A percentile compares a stretch with the other conserved stretches of the same genome.
Conservation (phyloP, 2,113 vertebrate genomes). For the Ovis aries region DNA sequence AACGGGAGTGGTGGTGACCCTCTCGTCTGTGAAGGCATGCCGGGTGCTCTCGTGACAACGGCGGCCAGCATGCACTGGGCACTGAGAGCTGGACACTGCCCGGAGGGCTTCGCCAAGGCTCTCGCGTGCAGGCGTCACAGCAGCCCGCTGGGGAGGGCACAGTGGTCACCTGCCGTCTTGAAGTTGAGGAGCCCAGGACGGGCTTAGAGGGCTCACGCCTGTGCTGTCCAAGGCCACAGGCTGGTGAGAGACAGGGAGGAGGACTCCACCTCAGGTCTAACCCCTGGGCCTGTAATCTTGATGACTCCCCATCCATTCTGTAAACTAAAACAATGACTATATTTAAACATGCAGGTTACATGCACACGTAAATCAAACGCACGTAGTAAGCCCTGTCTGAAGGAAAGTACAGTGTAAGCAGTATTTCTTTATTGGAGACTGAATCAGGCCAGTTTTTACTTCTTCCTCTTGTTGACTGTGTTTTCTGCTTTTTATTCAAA, state of each 20-base stretch:
- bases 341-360: not conserved
- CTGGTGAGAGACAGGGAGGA: not conserved
- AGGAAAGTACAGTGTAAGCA: not conserved
- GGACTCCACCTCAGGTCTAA: not conserved
- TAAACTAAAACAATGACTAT: not conserved
- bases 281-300: not conserved
- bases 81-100: rapidly evolving
- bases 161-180: rapidly evolving
- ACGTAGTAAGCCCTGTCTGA: not conserved
- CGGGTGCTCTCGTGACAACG: rapidly evolving
- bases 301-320: not conserved
- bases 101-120: rapidly evolving
- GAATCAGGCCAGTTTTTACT: not conserved
- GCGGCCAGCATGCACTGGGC: too few species aligned
- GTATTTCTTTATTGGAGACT: not conserved
- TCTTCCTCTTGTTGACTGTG: not conserved
- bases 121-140: rapidly evolving
- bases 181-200: rapidly evolving
- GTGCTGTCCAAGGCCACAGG: not conserved
- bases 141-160: not conserved
- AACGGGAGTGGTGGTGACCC: rapidly evolving
- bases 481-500: not conserved
- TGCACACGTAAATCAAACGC: not conserved
- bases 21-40: rapidly evolving
- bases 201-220: not conserved